Evolutionary conservation across 1,140 invertebrate species (phyloP).

Genomic region (Phymastichus coffea): DNA sequence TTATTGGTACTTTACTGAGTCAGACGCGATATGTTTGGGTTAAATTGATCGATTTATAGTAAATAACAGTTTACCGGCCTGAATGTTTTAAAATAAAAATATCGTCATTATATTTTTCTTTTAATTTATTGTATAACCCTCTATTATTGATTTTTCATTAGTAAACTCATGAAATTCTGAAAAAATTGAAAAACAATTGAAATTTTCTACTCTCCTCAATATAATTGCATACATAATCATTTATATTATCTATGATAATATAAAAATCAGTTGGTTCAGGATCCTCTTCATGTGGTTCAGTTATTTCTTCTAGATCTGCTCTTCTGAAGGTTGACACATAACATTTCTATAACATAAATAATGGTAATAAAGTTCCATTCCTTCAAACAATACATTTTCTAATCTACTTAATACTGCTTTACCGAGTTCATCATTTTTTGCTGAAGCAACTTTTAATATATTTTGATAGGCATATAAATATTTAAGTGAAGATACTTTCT

Average conservation of each 20-base stretch:
- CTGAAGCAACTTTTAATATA: too few species aligned
- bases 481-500: too few species aligned
- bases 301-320: background rate
- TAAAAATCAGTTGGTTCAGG: background rate
- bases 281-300: background rate
- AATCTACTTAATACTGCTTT: too few species aligned
- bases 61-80: constrained; percentile 5
- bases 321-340: background rate
- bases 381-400: too few species aligned
- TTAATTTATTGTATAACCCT: background rate
- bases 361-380: background rate
- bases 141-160: constrained; percentile 1
- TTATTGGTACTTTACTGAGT: background rate
- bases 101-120: constrained; percentile 13
- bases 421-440: too few species aligned
- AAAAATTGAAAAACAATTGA: constrained; percentile 6
- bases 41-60: constrained; percentile 8
- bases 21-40: constrained; percentile 11
- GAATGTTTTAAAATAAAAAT: too few species aligned
- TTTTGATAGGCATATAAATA: background rate
- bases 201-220: constrained; percentile 18
- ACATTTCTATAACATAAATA: background rate
- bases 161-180: constrained; percentile 16
- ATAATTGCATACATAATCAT: constrained; percentile 15
- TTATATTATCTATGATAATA: too few species aligned